Evolutionary conservation across 1,140 invertebrate genomes (phyloP), one percentile per base, ranked within the genome.

Genomic region (Oscheius sp.): DNA sequence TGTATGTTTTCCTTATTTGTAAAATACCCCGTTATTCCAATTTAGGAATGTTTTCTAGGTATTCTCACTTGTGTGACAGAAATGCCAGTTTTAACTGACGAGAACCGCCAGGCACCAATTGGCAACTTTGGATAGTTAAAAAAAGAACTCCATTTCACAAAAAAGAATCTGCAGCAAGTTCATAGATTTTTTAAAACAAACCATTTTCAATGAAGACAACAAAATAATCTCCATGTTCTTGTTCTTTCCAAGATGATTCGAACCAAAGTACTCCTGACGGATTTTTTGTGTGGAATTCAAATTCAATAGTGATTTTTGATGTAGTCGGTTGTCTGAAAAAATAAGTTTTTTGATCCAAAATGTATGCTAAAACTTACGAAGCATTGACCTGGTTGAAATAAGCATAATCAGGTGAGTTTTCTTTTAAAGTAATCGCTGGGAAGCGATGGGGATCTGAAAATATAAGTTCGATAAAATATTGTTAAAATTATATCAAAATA

Each of bases 231-330:
- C 59, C 59, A 10, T 42, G 29, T 18, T 71, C 69, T 15, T 64
- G 35, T 28, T 64, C 45, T 42, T 61, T 62, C 69, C 69, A 71
- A 26, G 61, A 32, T 31, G 52, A 32, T 38, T 71, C 69, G 10
- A 36, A 20, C 69, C 69, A 71, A 2, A 71, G 35, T 28, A 65
- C 62, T 13, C 69, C 69, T 36, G 55, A 45, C 35, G 26, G 35
- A 35, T 45, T 64, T 23, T 61, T 42, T 26, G 69, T 64, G 1
- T 61, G 58, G 61, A 71, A 71, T 49, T 71, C 69, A n/a, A 71
- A 64, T 23, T 35, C 34, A 23, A 71, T 42, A 38, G 34, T 65
- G 1, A 61, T 61, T n/a, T 32, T 18, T 15, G 63, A 63, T 1
- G 69, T 61, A 7, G 69, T 42, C 26, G 29, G 20, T 49, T 23